Evolutionary conservation across 2,797 vertebrate species (phyloP).

Genomic region (Trichosurus vulpecula): DNA sequence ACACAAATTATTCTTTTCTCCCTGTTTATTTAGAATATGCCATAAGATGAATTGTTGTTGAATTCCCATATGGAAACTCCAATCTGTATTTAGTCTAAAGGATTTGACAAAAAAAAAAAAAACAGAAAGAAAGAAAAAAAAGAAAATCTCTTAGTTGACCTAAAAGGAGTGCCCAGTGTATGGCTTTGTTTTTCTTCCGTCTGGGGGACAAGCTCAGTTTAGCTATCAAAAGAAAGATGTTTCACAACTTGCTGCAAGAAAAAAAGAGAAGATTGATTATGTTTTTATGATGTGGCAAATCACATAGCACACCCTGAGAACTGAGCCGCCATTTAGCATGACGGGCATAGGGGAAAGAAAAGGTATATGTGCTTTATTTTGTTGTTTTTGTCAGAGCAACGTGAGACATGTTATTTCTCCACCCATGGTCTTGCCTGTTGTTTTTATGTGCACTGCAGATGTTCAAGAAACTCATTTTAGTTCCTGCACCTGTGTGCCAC

Average conservation of each 20-base stretch:
- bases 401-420: conserved; percentile 46
- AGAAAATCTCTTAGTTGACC: conserved; percentile 46
- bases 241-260: conserved; percentile 58
- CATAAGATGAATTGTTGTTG: conserved; percentile 78
- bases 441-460: conserved; percentile 79
- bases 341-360: conserved; percentile 18
- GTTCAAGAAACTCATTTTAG: conserved; percentile 81
- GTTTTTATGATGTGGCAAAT: conserved; percentile 74
- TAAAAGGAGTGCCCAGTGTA: conserved; percentile 33
- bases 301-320: conserved; percentile 63
- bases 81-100: conserved; percentile 83
- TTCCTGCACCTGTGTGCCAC: conserved; percentile 72
- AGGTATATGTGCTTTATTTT: conserved; percentile 30
- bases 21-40: conserved; percentile 75
- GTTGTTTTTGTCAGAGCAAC: conserved; percentile 67
- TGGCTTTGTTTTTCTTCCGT: conserved; percentile 77
- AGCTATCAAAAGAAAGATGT: conserved; percentile 52
- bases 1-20: conserved; percentile 71
- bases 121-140: neutral
- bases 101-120: neutral
- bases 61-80: conserved; percentile 75
- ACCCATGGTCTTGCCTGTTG: conserved; percentile 46
- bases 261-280: conserved; percentile 64
- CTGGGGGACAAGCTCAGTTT: conserved; percentile 59
- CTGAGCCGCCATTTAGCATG: neutral